A percentile compares a stretch with the other conserved stretches of the same genome.
phyloP scores from a whole-genome alignment of 2,113 vertebrate species.

The Lasiurus cinereus region DNA sequence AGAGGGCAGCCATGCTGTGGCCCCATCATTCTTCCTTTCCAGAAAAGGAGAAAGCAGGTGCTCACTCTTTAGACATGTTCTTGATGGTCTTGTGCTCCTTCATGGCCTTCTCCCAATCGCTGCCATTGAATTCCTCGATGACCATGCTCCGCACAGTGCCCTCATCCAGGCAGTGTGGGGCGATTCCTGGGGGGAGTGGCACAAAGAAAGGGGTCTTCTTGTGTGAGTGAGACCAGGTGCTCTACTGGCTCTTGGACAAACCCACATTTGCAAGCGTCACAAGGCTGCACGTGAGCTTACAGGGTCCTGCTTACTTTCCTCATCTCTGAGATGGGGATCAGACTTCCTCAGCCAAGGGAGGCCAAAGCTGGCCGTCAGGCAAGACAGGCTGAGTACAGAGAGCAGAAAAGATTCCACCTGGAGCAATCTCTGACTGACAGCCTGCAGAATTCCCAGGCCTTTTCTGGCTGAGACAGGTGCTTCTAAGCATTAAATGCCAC shows the following conservation, averaged over 20 bases:
- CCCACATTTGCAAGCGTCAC: neutral
- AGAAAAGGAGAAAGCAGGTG: slow-evolving; percentile 51
- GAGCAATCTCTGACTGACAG: neutral
- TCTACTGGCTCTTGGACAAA: neutral
- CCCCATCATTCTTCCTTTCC: neutral
- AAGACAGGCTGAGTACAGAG: too few relatives aligned
- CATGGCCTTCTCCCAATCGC: slow-evolving; percentile 95
- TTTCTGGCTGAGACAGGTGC: neutral
- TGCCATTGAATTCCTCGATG: slow-evolving; percentile 93
- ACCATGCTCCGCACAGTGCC: slow-evolving; percentile 91
- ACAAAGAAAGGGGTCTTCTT: neutral
- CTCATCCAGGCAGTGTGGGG: slow-evolving; percentile 95
- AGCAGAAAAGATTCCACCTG: neutral
- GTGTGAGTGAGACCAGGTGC: neutral
- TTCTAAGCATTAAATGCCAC: neutral
- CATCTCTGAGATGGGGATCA: neutral
- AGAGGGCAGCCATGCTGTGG: neutral
- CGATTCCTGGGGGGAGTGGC: slow-evolving; percentile 89
- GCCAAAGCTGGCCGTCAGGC: neutral
- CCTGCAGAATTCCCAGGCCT: neutral
- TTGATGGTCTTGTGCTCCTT: slow-evolving; percentile 92
- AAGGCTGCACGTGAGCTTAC: neutral
- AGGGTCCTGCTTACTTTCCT: neutral
- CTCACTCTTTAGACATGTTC: slow-evolving; percentile 92
- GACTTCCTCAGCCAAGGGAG: neutral